Conservation (phyloP, 2,888 invertebrate species). For the Alviniconcha strummeri region DNA sequence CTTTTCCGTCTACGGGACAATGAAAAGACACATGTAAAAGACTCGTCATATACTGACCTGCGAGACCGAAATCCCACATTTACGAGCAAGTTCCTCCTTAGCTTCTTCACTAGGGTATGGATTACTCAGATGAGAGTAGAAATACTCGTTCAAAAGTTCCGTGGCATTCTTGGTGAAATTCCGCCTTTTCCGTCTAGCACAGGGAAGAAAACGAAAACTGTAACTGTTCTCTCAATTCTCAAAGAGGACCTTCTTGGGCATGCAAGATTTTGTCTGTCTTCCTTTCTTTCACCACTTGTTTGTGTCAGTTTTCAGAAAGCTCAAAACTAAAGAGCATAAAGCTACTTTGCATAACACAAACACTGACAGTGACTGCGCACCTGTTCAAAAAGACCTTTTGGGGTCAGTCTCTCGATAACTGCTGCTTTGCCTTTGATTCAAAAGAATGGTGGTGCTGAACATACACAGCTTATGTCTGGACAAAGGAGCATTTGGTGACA, state of each 20-base stretch:
- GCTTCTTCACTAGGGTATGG: constrained; percentile 99
- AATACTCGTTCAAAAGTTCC: constrained; percentile 99
- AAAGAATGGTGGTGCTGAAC: too few relatives aligned
- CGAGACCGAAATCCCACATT: constrained; percentile 98
- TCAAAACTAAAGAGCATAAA: neutral
- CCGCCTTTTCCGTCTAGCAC: constrained; percentile 85
- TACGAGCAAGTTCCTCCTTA: constrained; percentile 98
- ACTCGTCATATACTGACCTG: constrained; percentile 80
- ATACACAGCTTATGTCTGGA: too few relatives aligned
- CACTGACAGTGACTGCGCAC: too few relatives aligned
- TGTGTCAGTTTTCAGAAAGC: constrained; percentile 3
- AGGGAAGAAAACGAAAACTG: constrained; percentile 24
- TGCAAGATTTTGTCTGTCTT: neutral
- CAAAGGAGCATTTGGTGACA: too few relatives aligned
- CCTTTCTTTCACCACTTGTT: neutral
- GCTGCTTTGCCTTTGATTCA: too few relatives aligned
- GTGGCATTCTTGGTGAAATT: constrained; percentile 99
- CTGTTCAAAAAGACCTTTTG: too few relatives aligned
- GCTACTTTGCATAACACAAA: too few relatives aligned
- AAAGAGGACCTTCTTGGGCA: too few relatives aligned
- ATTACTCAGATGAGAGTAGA: constrained; percentile 99
- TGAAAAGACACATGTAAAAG: constrained; percentile 34
- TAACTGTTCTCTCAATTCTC: neutral
- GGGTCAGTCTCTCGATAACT: too few relatives aligned
- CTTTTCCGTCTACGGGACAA: constrained; percentile 81